Evolutionary conservation across 2,113 vertebrate genomes (phyloP).

Genomic region (Bubo bubo): DNA sequence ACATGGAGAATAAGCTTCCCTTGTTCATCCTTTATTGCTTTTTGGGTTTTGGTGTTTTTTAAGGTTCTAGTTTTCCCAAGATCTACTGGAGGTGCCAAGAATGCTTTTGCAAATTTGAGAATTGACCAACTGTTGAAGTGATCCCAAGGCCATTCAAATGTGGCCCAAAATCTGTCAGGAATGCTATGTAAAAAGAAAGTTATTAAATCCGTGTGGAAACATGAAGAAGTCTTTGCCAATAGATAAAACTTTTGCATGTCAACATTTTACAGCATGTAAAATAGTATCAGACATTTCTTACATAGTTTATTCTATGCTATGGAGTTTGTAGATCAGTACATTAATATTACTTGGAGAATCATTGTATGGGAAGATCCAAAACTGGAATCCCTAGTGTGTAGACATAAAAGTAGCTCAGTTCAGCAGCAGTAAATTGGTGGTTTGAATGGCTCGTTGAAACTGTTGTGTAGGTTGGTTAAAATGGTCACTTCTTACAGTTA

Average conservation of each 20-base stretch:
- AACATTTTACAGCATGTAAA: neutral
- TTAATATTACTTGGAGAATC: neutral
- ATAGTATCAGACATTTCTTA: too few relatives aligned
- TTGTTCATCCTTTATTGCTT: neutral
- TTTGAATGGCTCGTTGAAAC: neutral
- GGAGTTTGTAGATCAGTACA: neutral
- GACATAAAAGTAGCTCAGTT: neutral
- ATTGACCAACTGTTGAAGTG: neutral
- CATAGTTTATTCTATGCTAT: neutral
- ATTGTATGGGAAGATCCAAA: neutral
- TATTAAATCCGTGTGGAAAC: neutral
- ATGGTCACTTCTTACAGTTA: neutral
- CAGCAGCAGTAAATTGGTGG: neutral
- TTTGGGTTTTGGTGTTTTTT: neutral
- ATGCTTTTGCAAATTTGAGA: neutral
- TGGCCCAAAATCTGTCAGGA: neutral
- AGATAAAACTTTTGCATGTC: neutral
- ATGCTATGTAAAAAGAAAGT: neutral
- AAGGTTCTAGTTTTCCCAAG: neutral
- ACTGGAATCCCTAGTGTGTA: neutral
- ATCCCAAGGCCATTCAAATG: neutral
- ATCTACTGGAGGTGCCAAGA: neutral
- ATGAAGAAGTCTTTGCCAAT: neutral
- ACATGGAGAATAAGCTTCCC: neutral
- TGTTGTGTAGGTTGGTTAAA: neutral